These are phyloP conservation scores for Mystacornis crossleyi DNA, from an alignment of 2,113 vertebrate genomes.

Conservation along the genomic window DNA sequence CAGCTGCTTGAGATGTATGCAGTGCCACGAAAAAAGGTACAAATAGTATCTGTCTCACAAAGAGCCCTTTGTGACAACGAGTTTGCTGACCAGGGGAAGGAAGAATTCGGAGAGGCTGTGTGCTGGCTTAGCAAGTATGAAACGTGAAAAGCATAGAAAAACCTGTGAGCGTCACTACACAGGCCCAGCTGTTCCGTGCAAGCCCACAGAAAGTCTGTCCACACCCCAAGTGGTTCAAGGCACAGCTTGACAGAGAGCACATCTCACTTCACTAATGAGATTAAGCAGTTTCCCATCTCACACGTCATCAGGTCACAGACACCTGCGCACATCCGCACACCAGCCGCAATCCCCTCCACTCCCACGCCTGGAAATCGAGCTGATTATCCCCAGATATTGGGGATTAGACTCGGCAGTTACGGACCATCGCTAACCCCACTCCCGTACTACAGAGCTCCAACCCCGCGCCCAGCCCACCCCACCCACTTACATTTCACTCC, in stretches of 20 bases:
- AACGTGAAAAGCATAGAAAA: rapidly evolving
- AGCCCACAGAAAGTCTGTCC: rapidly evolving
- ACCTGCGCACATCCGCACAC: rapidly evolving
- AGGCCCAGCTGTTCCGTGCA: background rate
- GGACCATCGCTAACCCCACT: rapidly evolving
- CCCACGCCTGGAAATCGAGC: rapidly evolving
- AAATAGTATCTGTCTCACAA: background rate
- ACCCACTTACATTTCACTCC: conserved; percentile 64
- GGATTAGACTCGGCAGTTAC: background rate
- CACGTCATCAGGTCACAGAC: rapidly evolving
- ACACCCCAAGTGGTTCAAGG: rapidly evolving
- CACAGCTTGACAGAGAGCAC: rapidly evolving
- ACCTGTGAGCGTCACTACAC: background rate
- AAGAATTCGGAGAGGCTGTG: background rate
- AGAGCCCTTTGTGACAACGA: rapidly evolving
- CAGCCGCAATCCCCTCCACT: rapidly evolving
- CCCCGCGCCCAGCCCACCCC: background rate
- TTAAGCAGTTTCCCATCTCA: rapidly evolving
- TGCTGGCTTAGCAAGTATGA: background rate
- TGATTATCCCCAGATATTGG: rapidly evolving
- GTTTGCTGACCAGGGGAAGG: background rate
- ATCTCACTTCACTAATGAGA: background rate
- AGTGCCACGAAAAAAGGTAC: background rate
- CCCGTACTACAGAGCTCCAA: background rate
- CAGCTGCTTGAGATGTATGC: rapidly evolving